Evolutionary conservation across 1,140 invertebrate species (phyloP).

Genomic region (Sitodiplosis mosellana): DNA sequence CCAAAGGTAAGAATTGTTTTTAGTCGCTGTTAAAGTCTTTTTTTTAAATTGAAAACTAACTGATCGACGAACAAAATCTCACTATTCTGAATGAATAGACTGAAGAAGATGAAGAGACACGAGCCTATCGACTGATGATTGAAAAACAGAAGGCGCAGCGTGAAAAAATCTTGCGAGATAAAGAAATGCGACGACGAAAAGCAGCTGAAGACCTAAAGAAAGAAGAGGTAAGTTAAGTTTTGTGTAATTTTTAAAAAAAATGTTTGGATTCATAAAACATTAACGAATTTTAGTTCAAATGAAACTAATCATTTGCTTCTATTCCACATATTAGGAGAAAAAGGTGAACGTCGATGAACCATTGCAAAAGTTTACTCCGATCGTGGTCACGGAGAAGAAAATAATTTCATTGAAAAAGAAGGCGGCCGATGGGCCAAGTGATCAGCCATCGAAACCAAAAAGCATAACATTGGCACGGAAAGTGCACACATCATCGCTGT

Average conservation of each 20-base stretch:
- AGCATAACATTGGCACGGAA: constrained; percentile 10
- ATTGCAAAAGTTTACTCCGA: constrained; percentile 10
- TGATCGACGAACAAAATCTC: constrained; percentile 3
- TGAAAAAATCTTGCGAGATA: constrained; percentile 36
- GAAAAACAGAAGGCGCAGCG: constrained; percentile 42
- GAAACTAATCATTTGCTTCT: background rate
- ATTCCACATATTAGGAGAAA: background rate
- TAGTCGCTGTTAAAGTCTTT: background rate
- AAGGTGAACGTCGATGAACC: background rate
- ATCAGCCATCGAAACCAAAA: constrained; percentile 18
- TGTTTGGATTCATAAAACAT: background rate
- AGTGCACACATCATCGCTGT: background rate
- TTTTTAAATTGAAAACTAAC: constrained; percentile 6
- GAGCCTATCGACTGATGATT: constrained; percentile 39
- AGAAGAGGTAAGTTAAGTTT: constrained; percentile 15
- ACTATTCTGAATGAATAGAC: constrained; percentile 8
- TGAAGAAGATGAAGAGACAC: constrained; percentile 40
- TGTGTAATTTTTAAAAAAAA: background rate
- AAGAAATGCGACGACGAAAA: constrained; percentile 38
- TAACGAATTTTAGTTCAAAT: background rate
- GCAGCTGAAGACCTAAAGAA: constrained; percentile 27
- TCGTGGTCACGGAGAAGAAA: constrained; percentile 15
- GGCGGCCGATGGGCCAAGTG: constrained; percentile 16
- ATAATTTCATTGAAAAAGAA: constrained; percentile 22
- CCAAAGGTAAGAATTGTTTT: background rate